Percentiles rank a stretch among this genome's conserved stretches.
Evolutionary conservation across 1,140 invertebrate genomes (phyloP).

Genomic region (Druon quercuslanigerum): DNA sequence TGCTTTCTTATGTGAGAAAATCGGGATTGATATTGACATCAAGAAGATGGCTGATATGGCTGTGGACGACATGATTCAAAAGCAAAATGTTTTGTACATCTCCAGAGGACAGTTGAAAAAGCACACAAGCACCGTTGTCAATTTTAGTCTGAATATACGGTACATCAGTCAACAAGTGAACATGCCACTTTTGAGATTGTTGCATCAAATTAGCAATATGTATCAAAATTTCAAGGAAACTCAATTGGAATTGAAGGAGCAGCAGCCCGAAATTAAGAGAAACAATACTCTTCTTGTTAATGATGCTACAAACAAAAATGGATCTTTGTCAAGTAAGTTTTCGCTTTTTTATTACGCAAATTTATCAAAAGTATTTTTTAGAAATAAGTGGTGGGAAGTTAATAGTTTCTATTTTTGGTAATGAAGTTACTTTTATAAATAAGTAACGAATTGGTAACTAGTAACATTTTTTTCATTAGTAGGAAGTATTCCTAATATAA

Average conservation of each 20-base stretch:
- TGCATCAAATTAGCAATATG: slow-evolving; percentile 98
- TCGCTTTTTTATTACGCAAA: background rate
- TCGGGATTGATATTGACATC: slow-evolving; percentile 91
- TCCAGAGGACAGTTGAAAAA: slow-evolving; percentile 91
- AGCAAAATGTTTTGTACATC: slow-evolving; percentile 89
- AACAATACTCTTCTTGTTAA: slow-evolving; percentile 71
- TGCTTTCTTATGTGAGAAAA: slow-evolving; percentile 94
- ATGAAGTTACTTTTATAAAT: no score
- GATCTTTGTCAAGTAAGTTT: slow-evolving; percentile 77
- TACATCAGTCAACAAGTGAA: slow-evolving; percentile 95
- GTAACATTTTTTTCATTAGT: no score
- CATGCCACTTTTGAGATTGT: slow-evolving; percentile 93
- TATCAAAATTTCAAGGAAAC: slow-evolving; percentile 98
- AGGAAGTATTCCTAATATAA: no score
- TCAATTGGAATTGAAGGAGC: slow-evolving; percentile 89
- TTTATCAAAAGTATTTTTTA: slow-evolving; percentile 29
- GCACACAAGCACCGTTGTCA: slow-evolving; percentile 91
- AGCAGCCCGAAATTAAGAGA: slow-evolving; percentile 76
- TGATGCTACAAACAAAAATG: slow-evolving; percentile 72
- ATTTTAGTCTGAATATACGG: slow-evolving; percentile 89
- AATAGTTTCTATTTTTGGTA: no score
- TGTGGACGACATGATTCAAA: slow-evolving; percentile 87
- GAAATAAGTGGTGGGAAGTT: slow-evolving; percentile 31
- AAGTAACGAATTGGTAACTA: no score
- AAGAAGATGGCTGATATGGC: slow-evolving; percentile 93